Percentiles rank a stretch among this genome's conserved stretches.
Conservation (phyloP, 2,888 invertebrate genomes). For the Eristalis pertinax region DNA sequence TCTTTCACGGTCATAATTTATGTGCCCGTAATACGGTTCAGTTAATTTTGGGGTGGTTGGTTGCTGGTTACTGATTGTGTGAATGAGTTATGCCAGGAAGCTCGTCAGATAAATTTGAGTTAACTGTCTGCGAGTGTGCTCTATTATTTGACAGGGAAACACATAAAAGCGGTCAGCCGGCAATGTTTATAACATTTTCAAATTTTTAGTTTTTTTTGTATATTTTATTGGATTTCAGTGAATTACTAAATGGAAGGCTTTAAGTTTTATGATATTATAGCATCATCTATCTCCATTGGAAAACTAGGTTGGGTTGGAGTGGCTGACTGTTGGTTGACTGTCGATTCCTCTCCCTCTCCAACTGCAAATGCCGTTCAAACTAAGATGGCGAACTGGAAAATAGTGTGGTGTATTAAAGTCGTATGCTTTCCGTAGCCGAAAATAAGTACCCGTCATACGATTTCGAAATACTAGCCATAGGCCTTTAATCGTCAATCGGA, state of each 20-base stretch:
- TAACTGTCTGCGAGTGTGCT: slow-evolving; percentile 3
- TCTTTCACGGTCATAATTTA: slow-evolving; percentile 59
- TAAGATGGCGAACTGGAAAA: too few relatives aligned
- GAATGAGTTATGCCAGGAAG: slow-evolving; percentile 18
- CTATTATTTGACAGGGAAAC: neutral
- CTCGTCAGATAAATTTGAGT: slow-evolving; percentile 35
- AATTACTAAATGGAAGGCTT: neutral
- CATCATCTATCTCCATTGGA: too few relatives aligned
- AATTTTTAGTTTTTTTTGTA: neutral
- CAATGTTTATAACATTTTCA: neutral
- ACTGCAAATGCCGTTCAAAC: too few relatives aligned
- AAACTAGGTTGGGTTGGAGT: too few relatives aligned
- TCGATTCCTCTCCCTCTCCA: too few relatives aligned
- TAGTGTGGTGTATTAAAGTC: too few relatives aligned
- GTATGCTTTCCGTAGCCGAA: too few relatives aligned
- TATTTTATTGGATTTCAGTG: neutral
- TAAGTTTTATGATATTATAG: too few relatives aligned
- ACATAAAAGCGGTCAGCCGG: neutral
- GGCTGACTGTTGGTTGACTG: too few relatives aligned
- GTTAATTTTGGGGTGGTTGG: slow-evolving; percentile 60
- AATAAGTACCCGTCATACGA: too few relatives aligned
- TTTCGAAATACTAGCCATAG: too few relatives aligned
- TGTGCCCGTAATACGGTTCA: slow-evolving; percentile 50
- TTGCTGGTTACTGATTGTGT: slow-evolving; percentile 36
- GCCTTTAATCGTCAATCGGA: too few relatives aligned